These are phyloP conservation scores for Palythoa grandis DNA, from an alignment of 92 coral and sea anemone genomes.

Conservation along the genomic window DNA sequence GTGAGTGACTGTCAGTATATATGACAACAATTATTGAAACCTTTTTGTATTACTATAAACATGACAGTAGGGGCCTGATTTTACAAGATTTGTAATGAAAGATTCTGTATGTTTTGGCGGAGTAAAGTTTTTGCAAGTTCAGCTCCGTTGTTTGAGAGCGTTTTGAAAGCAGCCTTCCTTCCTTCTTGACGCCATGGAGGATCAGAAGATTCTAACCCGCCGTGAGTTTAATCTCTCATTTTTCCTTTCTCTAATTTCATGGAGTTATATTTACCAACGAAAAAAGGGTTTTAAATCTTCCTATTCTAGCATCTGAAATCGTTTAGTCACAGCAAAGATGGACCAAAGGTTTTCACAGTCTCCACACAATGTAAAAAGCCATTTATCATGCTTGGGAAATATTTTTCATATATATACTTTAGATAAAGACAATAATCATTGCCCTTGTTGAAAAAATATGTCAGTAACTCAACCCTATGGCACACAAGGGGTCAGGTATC, in stretches of 20 bases:
- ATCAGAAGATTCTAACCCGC: neutral
- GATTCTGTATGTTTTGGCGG: constrained; percentile 2
- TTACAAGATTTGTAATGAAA: neutral
- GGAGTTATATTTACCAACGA: too few relatives aligned
- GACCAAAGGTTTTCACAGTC: neutral
- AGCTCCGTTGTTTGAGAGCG: too few relatives aligned
- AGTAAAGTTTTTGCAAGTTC: neutral
- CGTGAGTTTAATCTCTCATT: constrained; percentile 5
- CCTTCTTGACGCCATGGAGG: neutral
- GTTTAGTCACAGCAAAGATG: neutral
- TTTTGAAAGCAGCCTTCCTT: neutral
- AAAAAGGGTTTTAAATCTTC: too few relatives aligned
- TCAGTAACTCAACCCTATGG: neutral
- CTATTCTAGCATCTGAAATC: neutral
- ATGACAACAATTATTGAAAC: neutral
- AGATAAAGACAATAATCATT: neutral
- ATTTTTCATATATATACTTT: neutral
- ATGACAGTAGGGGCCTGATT: constrained; percentile 10
- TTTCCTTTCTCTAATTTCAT: neutral
- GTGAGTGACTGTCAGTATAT: constrained; percentile 4
- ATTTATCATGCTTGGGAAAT: neutral
- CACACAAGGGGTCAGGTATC: neutral
- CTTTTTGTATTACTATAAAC: neutral
- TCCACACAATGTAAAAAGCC: neutral
- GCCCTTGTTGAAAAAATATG: neutral